phyloP scores from a whole-genome alignment of 2,113 vertebrate species.

The Orthonyx spaldingii region DNA sequence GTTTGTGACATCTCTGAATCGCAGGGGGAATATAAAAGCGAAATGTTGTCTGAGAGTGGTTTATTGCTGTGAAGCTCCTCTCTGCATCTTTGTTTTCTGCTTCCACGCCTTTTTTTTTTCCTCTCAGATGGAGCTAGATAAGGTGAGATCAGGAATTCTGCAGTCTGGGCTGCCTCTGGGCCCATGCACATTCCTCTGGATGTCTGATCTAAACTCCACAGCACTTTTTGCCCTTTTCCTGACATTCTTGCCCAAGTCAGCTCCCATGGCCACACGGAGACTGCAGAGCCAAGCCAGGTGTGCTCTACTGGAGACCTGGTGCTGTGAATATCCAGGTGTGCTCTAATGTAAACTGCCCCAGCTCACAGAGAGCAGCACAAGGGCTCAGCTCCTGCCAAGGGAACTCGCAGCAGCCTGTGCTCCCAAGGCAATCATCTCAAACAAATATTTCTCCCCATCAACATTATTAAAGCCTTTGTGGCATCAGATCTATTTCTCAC shows the following conservation, averaged over 20 bases:
- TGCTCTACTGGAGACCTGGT: neutral
- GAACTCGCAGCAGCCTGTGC: neutral
- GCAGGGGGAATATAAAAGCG: neutral
- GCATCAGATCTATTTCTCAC: conserved; percentile 30
- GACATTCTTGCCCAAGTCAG: neutral
- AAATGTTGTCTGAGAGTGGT: neutral
- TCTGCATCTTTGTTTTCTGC: neutral
- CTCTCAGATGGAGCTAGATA: neutral
- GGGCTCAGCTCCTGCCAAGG: neutral
- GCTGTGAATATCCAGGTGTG: neutral
- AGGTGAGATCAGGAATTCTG: neutral
- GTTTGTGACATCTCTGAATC: neutral
- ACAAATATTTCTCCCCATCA: conserved; percentile 31
- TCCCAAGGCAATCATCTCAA: conserved; percentile 4
- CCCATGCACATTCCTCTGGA: fast-evolving
- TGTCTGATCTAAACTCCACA: neutral
- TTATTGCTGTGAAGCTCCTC: neutral
- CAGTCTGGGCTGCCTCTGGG: neutral
- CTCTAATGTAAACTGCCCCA: fast-evolving
- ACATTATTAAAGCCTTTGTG: conserved; percentile 27
- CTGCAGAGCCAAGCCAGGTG: neutral
- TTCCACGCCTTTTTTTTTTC: neutral
- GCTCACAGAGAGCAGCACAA: neutral
- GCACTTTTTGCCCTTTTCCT: neutral
- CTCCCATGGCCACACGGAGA: neutral